These are phyloP conservation scores for Sycophila texana DNA, from an alignment of 2,888 invertebrate genomes.

Conservation along the genomic window DNA sequence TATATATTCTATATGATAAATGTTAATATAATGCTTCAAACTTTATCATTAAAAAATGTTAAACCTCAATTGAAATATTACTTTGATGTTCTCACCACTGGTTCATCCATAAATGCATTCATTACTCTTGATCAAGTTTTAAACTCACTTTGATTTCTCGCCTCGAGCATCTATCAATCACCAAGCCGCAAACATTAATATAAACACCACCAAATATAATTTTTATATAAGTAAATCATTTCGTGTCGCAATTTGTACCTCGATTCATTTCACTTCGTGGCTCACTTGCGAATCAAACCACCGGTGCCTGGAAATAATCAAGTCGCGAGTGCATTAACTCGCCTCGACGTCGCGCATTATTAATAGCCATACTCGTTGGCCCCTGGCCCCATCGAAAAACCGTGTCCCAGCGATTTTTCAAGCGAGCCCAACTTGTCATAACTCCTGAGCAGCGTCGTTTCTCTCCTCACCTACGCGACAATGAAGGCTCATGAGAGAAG, in stretches of 20 bases:
- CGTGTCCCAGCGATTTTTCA: slow-evolving; percentile 2
- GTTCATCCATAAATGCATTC: too few species aligned
- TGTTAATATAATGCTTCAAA: too few species aligned
- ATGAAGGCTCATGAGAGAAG: background rate
- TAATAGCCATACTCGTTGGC: slow-evolving; percentile 6
- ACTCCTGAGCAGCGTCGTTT: slow-evolving; percentile 28
- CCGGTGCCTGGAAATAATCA: background rate
- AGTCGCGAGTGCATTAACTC: background rate
- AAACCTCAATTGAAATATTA: too few species aligned
- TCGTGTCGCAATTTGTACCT: slow-evolving; percentile 15
- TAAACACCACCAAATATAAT: background rate
- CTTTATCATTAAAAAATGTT: too few species aligned
- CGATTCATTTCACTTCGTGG: background rate
- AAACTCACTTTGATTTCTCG: too few species aligned
- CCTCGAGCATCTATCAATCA: too few species aligned
- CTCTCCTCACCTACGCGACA: slow-evolving; percentile 18
- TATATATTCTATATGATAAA: too few species aligned
- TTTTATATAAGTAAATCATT: background rate
- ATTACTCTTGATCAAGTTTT: too few species aligned
- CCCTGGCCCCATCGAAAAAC: slow-evolving; percentile 3
- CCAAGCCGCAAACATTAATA: background rate
- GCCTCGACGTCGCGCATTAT: background rate
- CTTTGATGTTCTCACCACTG: too few species aligned
- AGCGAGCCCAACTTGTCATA: slow-evolving; percentile 29
- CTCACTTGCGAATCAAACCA: background rate